Conservation (phyloP, 2,797 vertebrate species). For the Silurus aristotelis region DNA sequence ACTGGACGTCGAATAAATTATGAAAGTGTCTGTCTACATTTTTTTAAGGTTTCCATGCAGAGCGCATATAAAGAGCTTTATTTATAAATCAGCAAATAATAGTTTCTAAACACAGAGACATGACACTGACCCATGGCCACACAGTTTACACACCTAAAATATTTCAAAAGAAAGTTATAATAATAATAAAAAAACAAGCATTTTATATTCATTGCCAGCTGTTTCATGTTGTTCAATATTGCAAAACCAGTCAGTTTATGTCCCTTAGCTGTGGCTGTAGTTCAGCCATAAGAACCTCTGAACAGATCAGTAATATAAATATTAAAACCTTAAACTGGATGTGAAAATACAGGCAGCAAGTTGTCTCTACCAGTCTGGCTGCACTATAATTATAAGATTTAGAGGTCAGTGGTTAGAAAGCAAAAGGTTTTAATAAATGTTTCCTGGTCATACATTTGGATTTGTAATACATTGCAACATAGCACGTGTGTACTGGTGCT, state of each 20-base stretch:
- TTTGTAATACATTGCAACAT: not conserved
- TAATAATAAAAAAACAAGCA: not conserved
- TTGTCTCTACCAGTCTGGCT: not conserved
- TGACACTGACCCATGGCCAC: too few relatives aligned
- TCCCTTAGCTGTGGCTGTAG: not conserved
- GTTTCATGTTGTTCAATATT: not conserved
- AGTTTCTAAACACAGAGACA: not conserved
- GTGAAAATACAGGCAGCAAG: not conserved
- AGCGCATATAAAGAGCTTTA: too few relatives aligned
- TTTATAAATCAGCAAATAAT: not conserved
- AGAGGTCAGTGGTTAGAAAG: too few relatives aligned
- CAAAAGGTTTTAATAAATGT: not conserved
- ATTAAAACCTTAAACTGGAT: not conserved
- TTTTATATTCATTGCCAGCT: not conserved
- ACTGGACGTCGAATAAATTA: not conserved
- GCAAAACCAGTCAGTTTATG: not conserved
- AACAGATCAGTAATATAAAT: not conserved
- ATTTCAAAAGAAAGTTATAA: not conserved
- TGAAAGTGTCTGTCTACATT: not conserved
- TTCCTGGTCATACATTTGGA: not conserved
- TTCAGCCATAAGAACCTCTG: not conserved
- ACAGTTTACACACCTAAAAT: not conserved
- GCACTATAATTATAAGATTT: too few relatives aligned
- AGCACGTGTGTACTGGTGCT: not conserved
- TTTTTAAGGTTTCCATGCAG: not conserved